These are phyloP conservation scores for Emydoidea blandingii DNA, from an alignment of 2,797 vertebrate genomes.

Conservation along the genomic window DNA sequence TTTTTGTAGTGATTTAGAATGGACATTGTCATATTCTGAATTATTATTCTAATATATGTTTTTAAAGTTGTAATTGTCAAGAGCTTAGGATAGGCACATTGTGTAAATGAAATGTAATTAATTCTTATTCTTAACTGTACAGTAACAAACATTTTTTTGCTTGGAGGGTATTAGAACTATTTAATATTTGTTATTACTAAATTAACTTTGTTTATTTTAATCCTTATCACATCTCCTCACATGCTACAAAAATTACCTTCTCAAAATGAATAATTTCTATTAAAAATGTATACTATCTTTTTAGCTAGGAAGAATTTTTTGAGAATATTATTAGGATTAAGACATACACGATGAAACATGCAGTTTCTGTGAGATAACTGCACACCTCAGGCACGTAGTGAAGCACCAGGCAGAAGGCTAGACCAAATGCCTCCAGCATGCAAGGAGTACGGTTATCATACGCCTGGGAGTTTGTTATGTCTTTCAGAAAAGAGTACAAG, in stretches of 20 bases:
- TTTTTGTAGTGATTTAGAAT: not conserved
- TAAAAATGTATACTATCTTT: not conserved
- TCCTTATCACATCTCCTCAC: not conserved
- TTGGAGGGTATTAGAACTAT: not conserved
- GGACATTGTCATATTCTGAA: not conserved
- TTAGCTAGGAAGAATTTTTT: not conserved
- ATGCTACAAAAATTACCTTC: not conserved
- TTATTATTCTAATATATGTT: not conserved
- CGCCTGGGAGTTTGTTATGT: not conserved
- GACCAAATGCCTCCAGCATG: not conserved
- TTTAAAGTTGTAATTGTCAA: not conserved
- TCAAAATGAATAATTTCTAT: not conserved
- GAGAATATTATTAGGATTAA: not conserved
- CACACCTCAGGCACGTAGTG: not conserved
- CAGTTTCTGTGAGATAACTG: not conserved
- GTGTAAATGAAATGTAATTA: not conserved
- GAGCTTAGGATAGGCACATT: not conserved
- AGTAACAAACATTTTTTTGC: not conserved
- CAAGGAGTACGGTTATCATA: not conserved
- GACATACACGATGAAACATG: not conserved
- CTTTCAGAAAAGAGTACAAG: not conserved
- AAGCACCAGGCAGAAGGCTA: not conserved
- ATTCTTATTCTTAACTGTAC: not conserved
- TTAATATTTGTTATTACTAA: not conserved
- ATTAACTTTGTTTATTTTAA: conserved; percentile 2